Evolutionary conservation across 1,140 invertebrate genomes (phyloP).

Genomic region (Agrypnia vestita): DNA sequence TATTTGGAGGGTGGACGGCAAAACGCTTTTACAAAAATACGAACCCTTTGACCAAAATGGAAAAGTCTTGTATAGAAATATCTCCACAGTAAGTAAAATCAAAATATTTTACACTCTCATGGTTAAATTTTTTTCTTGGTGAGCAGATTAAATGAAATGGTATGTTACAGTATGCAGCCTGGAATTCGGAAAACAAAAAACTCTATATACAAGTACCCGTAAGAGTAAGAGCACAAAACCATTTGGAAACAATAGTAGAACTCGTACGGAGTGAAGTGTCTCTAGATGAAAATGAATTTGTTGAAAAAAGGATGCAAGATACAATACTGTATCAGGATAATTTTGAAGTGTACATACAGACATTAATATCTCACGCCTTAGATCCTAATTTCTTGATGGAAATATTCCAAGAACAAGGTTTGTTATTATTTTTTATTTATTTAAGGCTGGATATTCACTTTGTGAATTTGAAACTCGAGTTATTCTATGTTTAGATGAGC

Average conservation of each 20-base stretch:
- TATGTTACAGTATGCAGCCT: slow-evolving; percentile 81
- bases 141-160: neutral
- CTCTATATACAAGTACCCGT: slow-evolving; percentile 85
- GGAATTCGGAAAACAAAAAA: slow-evolving; percentile 85
- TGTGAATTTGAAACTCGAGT: too few species aligned
- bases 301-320: slow-evolving; percentile 83
- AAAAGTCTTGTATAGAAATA: slow-evolving; percentile 87
- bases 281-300: slow-evolving; percentile 81
- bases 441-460: too few species aligned
- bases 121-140: neutral
- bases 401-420: slow-evolving; percentile 92
- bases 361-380: slow-evolving; percentile 90
- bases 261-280: slow-evolving; percentile 82
- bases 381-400: slow-evolving; percentile 91
- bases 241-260: slow-evolving; percentile 86
- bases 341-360: slow-evolving; percentile 93
- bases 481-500: too few species aligned
- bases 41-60: slow-evolving; percentile 88
- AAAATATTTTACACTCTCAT: neutral
- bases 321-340: slow-evolving; percentile 86
- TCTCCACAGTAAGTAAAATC: slow-evolving; percentile 83
- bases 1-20: slow-evolving; percentile 91
- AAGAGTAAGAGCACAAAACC: slow-evolving; percentile 80
- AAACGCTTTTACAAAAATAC: slow-evolving; percentile 89
- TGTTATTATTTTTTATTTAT: slow-evolving; percentile 45